Conservation (phyloP, 2,113 vertebrate genomes). For the Pituophis catenifer region DNA sequence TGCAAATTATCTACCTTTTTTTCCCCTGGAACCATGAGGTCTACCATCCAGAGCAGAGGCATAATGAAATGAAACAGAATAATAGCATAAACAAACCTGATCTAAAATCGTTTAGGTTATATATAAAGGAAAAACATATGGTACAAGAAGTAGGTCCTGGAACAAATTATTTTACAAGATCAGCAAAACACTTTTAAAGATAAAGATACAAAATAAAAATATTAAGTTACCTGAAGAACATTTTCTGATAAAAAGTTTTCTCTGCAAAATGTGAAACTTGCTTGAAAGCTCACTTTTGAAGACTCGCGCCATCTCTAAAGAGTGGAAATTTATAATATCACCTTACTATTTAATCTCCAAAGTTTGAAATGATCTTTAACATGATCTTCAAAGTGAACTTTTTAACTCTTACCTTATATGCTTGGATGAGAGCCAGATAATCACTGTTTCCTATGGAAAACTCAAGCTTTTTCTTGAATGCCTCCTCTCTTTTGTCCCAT, state of each 20-base stretch:
- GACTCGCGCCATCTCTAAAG: conserved; percentile 85
- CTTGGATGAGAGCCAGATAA: conserved; percentile 89
- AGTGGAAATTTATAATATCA: conserved; percentile 32
- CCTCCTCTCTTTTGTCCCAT: conserved; percentile 95
- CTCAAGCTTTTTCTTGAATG: conserved; percentile 87
- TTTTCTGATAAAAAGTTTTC: conserved; percentile 91
- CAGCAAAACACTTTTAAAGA: not conserved
- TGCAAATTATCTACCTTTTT: not conserved
- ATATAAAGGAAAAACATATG: not conserved
- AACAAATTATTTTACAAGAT: not conserved
- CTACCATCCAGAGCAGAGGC: not conserved
- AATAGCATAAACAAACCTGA: not conserved
- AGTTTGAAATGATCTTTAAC: not conserved
- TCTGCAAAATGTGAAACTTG: conserved; percentile 85
- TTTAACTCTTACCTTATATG: conserved; percentile 82
- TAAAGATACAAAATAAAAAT: not conserved
- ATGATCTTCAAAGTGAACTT: not conserved
- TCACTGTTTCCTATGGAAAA: conserved; percentile 92
- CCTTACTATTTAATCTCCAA: not conserved
- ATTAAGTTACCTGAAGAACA: conserved; percentile 82
- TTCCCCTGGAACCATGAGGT: not conserved
- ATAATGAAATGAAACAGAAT: not conserved
- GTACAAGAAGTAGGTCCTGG: not conserved
- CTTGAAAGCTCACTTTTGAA: conserved; percentile 73
- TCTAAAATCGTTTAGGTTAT: not conserved